These are phyloP conservation scores for Drosophila miranda DNA, from an alignment of 1,140 invertebrate species.

Conservation along the genomic window DNA sequence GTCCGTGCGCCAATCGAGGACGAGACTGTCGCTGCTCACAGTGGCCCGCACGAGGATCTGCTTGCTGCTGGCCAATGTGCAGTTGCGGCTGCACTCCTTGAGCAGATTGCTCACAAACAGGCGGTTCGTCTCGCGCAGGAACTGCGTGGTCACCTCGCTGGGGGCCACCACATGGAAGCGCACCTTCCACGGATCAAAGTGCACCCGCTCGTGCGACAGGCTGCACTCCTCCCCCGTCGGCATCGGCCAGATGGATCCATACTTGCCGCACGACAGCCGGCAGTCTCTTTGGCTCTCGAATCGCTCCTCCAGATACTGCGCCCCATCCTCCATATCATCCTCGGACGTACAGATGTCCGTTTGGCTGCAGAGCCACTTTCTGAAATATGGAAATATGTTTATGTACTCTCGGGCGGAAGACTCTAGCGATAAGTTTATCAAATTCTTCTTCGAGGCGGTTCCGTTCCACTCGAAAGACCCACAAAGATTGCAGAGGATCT, in stretches of 20 bases:
- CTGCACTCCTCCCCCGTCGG: conserved; percentile 84
- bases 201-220: conserved; percentile 83
- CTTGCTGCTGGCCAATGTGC: conserved; percentile 82
- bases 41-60: conserved; percentile 84
- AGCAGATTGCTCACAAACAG: conserved; percentile 84
- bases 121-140: conserved; percentile 83
- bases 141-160: conserved; percentile 81
- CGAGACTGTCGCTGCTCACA: conserved; percentile 82
- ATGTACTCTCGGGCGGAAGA: too few relatives aligned
- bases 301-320: conserved; percentile 12
- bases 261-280: conserved; percentile 86
- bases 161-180: conserved; percentile 84
- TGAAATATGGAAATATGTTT: conserved; percentile 10
- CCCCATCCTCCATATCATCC: not conserved
- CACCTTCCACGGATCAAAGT: conserved; percentile 84
- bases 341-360: conserved; percentile 57
- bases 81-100: conserved; percentile 84
- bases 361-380: conserved; percentile 59
- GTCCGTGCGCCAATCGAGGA: conserved; percentile 86
- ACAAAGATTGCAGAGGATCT: too few relatives aligned
- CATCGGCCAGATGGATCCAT: conserved; percentile 88
- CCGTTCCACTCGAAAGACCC: too few relatives aligned
- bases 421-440: too few relatives aligned
- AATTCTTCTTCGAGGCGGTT: too few relatives aligned
- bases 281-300: conserved; percentile 84